Evolutionary conservation across 2,888 invertebrate species (phyloP).

Genomic region (Agonopterix subpropinquella): DNA sequence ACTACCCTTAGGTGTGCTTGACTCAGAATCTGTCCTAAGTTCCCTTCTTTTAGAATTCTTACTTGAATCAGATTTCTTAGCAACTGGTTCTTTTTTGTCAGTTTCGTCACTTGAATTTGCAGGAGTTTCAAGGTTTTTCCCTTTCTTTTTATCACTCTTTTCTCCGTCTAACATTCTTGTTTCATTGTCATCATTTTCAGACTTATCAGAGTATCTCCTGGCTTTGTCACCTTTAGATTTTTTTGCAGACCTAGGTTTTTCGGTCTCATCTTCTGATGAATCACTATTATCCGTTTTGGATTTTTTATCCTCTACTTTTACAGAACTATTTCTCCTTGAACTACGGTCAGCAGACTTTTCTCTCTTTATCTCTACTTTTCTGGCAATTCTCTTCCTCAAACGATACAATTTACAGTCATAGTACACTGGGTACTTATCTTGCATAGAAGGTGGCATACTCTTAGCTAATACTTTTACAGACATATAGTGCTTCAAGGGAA

Average conservation of each 20-base stretch:
- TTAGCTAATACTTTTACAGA: conserved; percentile 48
- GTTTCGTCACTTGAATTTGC: no score
- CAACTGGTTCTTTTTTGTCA: no score
- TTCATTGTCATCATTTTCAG: background rate
- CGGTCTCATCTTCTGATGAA: background rate
- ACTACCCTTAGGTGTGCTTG: no score
- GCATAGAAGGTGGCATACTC: conserved; percentile 33
- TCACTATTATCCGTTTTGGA: no score
- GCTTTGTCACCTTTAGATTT: background rate
- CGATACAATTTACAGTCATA: conserved; percentile 51
- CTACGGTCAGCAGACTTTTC: background rate
- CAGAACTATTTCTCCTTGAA: background rate
- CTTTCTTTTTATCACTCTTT: no score
- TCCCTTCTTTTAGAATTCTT: no score
- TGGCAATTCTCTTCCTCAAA: no score
- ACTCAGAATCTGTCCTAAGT: no score
- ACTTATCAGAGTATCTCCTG: background rate
- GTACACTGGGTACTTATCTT: conserved; percentile 54
- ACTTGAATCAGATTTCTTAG: no score
- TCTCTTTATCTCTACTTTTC: background rate
- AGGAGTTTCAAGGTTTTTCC: no score
- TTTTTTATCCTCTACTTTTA: conserved; percentile 5
- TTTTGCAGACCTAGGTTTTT: background rate
- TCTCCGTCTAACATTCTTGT: no score
- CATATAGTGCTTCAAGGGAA: conserved; percentile 48